Evolutionary conservation across 2,113 vertebrate species (phyloP).

Genomic region (Mixornis gularis): DNA sequence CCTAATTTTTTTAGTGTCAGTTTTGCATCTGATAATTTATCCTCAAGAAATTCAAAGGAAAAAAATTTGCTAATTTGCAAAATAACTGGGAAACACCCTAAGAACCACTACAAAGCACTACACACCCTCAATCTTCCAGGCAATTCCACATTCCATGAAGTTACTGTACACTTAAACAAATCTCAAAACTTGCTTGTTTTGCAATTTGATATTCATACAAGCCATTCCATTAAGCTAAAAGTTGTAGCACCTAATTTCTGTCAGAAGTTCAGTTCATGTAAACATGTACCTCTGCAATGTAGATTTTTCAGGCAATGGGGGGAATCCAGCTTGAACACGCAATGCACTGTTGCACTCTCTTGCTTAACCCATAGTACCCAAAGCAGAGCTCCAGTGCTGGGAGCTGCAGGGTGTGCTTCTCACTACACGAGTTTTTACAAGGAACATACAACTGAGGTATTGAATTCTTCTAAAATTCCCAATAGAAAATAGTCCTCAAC

Average conservation of each 20-base stretch:
- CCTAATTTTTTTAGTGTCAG: neutral
- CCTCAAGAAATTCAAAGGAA: neutral
- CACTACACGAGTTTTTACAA: neutral
- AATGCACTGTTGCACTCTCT: neutral
- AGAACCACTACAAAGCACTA: neutral
- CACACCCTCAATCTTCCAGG: neutral
- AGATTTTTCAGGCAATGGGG: neutral
- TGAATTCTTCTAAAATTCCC: neutral
- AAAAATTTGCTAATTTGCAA: neutral
- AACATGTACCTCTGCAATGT: neutral
- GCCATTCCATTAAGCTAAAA: neutral
- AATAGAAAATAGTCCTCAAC: neutral
- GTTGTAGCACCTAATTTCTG: neutral
- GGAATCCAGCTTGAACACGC: neutral
- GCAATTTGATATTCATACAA: neutral
- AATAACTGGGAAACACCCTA: neutral
- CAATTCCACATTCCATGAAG: neutral
- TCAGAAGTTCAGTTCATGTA: neutral
- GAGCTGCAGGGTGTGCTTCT: neutral
- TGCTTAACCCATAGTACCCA: neutral
- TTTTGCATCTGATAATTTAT: neutral
- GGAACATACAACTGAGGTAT: accelerated
- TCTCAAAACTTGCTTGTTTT: neutral
- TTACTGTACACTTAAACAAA: neutral
- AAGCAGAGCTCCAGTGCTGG: neutral